Evolutionary conservation across 2,888 invertebrate genomes (phyloP), one percentile per base, ranked within the genome.

Genomic region (Lottia gigantea): DNA sequence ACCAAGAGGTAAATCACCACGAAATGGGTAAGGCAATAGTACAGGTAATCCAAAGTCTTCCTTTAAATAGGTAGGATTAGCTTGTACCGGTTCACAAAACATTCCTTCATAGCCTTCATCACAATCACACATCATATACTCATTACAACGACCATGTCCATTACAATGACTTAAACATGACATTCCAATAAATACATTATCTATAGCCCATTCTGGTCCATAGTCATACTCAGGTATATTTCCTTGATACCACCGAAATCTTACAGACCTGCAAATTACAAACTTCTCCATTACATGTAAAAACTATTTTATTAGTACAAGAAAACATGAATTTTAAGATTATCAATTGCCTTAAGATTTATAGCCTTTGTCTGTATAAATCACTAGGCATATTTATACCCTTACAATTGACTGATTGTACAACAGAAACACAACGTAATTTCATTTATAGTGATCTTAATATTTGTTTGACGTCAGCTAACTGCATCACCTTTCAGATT

Each of bases 241-340:
- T 1, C 88, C 88, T 74, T 89, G 89, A 70, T 85, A 85, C 89
- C 89, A 89, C n/a, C 89, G 83, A 76, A 89, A 89, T 65, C 89
- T 73, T 47, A 83, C 68, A 14, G 83, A 78, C 62, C 89, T 89
- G 78, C 7, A 70, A 71, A 62, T 65, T 63, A 45, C 45, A 68
- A 15, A 16, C 40, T 40, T 40, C 40, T 40, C 6, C 7, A 11
- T 40, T 40, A 6, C n/a, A n/a, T n/a, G n/a, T n/a, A n/a, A n/a
- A n/a, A n/a, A n/a, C n/a, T n/a, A n/a, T n/a, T n/a, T n/a, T n/a
- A n/a, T n/a, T n/a, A n/a, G n/a, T n/a, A n/a, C n/a, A n/a, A n/a
- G n/a, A n/a, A n/a, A n/a, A n/a, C n/a, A n/a, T n/a, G n/a, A n/a
- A n/a, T n/a, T n/a, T n/a, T n/a, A n/a, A n/a, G n/a, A n/a, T n/a